Conservation (phyloP, 2,888 invertebrate species). For the Lepidocyrtinus sp. region DNA sequence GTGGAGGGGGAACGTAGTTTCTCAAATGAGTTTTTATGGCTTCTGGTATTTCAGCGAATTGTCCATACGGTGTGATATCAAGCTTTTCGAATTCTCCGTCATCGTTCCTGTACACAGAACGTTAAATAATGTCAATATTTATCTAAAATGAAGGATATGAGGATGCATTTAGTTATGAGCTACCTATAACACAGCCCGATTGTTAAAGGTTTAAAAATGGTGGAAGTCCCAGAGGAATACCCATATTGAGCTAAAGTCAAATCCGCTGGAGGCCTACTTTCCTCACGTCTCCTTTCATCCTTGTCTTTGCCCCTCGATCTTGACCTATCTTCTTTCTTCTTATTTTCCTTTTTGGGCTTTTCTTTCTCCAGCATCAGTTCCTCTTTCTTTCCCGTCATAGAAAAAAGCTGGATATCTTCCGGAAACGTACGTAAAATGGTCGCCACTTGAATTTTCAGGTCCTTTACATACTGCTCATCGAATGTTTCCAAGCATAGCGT, state of each 20-base stretch:
- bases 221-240: slow-evolving; percentile 25
- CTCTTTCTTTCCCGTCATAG: slow-evolving; percentile 36
- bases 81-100: slow-evolving; percentile 51
- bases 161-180: not conserved
- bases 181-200: slow-evolving; percentile 46
- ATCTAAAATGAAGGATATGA: not conserved
- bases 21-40: slow-evolving; percentile 48
- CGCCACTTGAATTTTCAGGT: slow-evolving; percentile 48
- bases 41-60: slow-evolving; percentile 54
- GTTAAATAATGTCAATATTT: not conserved
- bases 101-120: slow-evolving; percentile 24
- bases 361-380: slow-evolving; percentile 54
- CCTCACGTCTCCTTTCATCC: not conserved
- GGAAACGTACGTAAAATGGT: slow-evolving; percentile 47
- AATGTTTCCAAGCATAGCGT: slow-evolving; percentile 45
- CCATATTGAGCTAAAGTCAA: slow-evolving; percentile 43
- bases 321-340: slow-evolving; percentile 32
- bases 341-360: slow-evolving; percentile 31
- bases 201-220: slow-evolving; percentile 40
- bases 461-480: slow-evolving; percentile 38
- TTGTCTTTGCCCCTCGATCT: slow-evolving; percentile 6
- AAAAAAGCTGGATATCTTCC: slow-evolving; percentile 46
- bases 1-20: slow-evolving; percentile 53
- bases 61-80: slow-evolving; percentile 44
- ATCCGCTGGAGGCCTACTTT: slow-evolving; percentile 31